phyloP scores from a whole-genome alignment of 2,888 invertebrate genomes.

The Tachystola acroxantha region DNA sequence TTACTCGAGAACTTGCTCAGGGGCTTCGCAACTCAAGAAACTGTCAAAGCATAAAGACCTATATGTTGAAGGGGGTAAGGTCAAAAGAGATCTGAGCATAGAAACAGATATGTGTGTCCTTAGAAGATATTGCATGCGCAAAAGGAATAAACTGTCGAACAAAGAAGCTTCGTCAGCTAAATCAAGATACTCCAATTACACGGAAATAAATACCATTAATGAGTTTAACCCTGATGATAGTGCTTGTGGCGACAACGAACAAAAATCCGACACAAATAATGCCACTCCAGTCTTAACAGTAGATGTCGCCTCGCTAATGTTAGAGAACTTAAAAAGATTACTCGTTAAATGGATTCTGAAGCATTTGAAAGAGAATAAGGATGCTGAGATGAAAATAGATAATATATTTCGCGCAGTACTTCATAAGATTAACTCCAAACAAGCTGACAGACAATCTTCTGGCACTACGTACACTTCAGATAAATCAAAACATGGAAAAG shows the following conservation, averaged over 20 bases:
- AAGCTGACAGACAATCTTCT: conserved; percentile 29
- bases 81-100: conserved; percentile 53
- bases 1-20: conserved; percentile 43
- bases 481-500: conserved; percentile 22
- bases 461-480: conserved; percentile 43
- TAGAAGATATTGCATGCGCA: conserved; percentile 42
- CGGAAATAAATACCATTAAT: conserved; percentile 33
- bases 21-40: conserved; percentile 34
- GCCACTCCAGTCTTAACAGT: conserved; percentile 20
- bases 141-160: conserved; percentile 30
- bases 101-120: conserved; percentile 59
- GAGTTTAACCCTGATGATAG: conserved; percentile 35
- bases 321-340: conserved; percentile 48
- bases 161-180: conserved; percentile 26
- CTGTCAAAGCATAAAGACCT: conserved; percentile 26
- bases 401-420: conserved; percentile 45
- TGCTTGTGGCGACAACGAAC: conserved; percentile 44
- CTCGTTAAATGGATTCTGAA: conserved; percentile 47
- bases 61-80: conserved; percentile 29
- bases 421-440: conserved; percentile 28
- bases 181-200: conserved; percentile 37
- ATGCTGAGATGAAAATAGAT: conserved; percentile 41
- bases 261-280: conserved; percentile 13
- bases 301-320: conserved; percentile 41
- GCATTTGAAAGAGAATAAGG: conserved; percentile 37